phyloP scores from a whole-genome alignment of 2,888 invertebrate genomes.

The Phymatocera aterrima region DNA sequence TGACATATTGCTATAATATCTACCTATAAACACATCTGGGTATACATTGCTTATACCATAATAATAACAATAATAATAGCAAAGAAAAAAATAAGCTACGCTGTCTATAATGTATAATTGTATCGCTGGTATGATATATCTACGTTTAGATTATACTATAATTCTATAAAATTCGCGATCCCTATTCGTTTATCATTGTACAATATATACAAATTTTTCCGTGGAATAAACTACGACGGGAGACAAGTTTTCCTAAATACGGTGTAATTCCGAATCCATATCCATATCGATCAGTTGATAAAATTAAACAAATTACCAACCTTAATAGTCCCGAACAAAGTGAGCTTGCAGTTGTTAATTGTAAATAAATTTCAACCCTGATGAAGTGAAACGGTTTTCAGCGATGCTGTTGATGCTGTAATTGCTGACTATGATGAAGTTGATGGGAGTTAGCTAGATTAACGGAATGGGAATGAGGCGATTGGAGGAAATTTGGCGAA shows the following conservation, averaged over 20 bases:
- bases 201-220: not conserved
- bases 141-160: not conserved
- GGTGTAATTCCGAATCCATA: not conserved
- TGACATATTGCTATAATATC: not conserved
- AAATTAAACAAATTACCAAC: conserved; percentile 8
- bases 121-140: not conserved
- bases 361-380: not conserved
- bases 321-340: not conserved
- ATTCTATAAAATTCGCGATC: conserved; percentile 16
- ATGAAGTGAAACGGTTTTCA: conserved; percentile 56
- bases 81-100: not conserved
- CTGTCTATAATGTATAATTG: not conserved
- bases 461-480: conserved; percentile 64
- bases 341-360: not conserved
- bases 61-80: too few relatives aligned
- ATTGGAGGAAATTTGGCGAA: conserved; percentile 60
- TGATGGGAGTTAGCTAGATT: conserved; percentile 60
- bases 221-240: not conserved
- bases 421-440: conserved; percentile 59
- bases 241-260: not conserved
- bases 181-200: not conserved
- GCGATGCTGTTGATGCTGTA: conserved; percentile 70
- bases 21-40: not conserved
- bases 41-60: not conserved
- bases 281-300: not conserved